Evolutionary conservation across 2,888 invertebrate genomes (phyloP), one percentile per base, ranked within the genome.

Genomic region (Oxycera nigricornis): DNA sequence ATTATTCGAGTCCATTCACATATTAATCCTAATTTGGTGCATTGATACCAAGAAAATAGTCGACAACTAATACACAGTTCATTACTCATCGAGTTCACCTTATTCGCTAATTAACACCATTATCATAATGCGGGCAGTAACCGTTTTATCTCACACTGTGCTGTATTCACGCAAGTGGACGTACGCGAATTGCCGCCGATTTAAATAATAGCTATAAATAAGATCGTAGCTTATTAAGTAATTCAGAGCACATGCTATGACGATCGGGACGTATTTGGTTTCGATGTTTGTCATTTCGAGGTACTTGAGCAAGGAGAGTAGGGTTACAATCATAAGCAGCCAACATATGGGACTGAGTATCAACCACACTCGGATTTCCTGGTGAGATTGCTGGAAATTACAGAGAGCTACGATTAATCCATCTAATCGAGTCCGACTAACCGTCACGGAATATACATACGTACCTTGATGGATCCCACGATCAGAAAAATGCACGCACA

Each of bases 341-440:
- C 11, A 35, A 6, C 14, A n/a, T 14, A 52, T 22, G 4, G 24
- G 22, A 17, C 7, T 31, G 9, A 70, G 20, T 11, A 70, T 70
- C 9, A 70, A 20, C 70, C 70, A 70, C 2, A 52, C 31, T 2
- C 70, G 52, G 17, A 52, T 26, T 30, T 70, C 52, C 31, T 70
- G 70, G 55, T 70, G 35, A 11, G 65, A 65, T 65, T 65, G 28
- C 65, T 65, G 24, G 14, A 28, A 22, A 2, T n/a, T n/a, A n/a
- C n/a, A n/a, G n/a, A n/a, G n/a, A n/a, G n/a, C n/a, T n/a, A n/a
- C n/a, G n/a, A n/a, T n/a, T n/a, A n/a, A n/a, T n/a, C n/a, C n/a
- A n/a, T 1, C 4, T 50, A 50, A 28, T 1, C 57, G 57, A 57
- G 4, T 22, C 24, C 24, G n/a, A n/a, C n/a, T 57, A 24, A 22